A percentile compares a stretch with the other conserved stretches of the same genome.
Evolutionary conservation across 2,113 vertebrate genomes (phyloP).

Genomic region (Entomyzon cyanotis): DNA sequence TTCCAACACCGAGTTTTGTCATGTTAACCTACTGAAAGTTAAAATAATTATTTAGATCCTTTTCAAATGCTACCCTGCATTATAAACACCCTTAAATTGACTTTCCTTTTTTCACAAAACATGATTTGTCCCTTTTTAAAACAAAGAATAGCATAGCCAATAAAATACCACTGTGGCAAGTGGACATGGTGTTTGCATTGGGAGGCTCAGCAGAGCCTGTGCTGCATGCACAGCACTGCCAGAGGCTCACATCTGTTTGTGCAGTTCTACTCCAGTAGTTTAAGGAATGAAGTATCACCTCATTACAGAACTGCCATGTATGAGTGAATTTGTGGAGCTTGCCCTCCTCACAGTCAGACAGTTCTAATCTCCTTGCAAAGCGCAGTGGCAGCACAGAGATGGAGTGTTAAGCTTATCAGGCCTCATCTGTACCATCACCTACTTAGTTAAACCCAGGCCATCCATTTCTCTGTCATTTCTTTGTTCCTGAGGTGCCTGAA

Average conservation of each 20-base stretch:
- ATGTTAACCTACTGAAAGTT: not conserved
- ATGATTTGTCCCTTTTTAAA: not conserved
- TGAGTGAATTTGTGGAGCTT: slow-evolving; percentile 67
- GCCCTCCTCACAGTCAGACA: slow-evolving; percentile 58
- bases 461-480: slow-evolving; percentile 72
- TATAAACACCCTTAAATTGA: not conserved
- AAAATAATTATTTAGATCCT: not conserved
- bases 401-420: slow-evolving; percentile 47
- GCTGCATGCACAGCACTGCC: not conserved
- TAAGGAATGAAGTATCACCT: slow-evolving; percentile 76
- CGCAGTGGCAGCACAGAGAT: slow-evolving; percentile 22
- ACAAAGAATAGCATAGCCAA: not conserved
- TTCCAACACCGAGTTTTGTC: not conserved
- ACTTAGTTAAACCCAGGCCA: slow-evolving; percentile 68
- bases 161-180: not conserved
- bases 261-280: slow-evolving; percentile 71
- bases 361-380: slow-evolving; percentile 42
- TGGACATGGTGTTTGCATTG: not conserved
- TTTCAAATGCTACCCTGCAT: not conserved
- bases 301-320: slow-evolving; percentile 72
- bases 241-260: slow-evolving; percentile 61
- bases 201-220: not conserved
- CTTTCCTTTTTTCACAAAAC: not conserved
- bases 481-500: slow-evolving; percentile 61
- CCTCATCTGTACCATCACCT: slow-evolving; percentile 59